phyloP scores from a whole-genome alignment of 2,797 vertebrate species.

The Pipistrellus pygmaeus region DNA sequence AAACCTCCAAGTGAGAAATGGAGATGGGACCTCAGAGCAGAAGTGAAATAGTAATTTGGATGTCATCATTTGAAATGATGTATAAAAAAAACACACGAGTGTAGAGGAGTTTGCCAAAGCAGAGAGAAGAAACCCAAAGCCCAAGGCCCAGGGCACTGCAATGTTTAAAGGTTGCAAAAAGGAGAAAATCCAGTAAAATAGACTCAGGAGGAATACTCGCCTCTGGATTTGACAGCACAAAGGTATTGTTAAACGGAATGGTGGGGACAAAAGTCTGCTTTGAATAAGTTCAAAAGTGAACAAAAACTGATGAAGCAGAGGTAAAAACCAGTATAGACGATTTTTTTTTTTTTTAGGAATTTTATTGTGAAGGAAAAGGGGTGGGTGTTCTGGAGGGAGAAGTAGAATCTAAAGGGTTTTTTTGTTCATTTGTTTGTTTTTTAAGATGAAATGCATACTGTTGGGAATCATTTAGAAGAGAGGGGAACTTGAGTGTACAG shows the following conservation, averaged over 20 bases:
- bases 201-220: neutral
- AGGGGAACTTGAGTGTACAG: neutral
- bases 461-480: neutral
- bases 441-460: neutral
- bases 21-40: neutral
- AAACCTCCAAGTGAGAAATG: neutral
- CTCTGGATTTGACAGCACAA: neutral
- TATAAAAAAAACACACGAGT: neutral
- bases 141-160: neutral
- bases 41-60: neutral
- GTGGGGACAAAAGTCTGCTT: neutral
- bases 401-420: neutral
- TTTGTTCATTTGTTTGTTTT: neutral
- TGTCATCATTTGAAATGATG: neutral
- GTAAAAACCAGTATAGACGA: neutral
- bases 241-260: neutral
- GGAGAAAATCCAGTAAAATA: neutral
- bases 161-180: neutral
- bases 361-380: neutral
- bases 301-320: neutral
- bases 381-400: neutral
- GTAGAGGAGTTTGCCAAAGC: neutral
- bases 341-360: neutral
- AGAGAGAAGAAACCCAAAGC: neutral
- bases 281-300: constrained; percentile 19